These are phyloP conservation scores for Microctonus aethiopoides DNA, from an alignment of 2,888 invertebrate genomes.

Conservation along the genomic window DNA sequence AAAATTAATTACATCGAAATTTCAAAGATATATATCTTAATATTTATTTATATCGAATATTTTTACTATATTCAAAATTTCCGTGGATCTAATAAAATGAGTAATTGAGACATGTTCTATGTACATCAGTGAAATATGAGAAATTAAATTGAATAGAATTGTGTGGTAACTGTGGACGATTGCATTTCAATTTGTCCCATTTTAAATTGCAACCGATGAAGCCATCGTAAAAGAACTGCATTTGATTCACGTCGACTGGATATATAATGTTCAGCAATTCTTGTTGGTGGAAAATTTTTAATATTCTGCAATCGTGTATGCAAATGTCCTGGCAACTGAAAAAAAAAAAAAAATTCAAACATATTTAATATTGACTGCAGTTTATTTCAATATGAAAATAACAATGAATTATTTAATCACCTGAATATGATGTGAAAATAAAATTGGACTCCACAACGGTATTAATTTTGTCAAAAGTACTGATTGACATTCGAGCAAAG, in stretches of 20 bases:
- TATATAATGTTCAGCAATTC: constrained; percentile 66
- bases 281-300: constrained; percentile 81
- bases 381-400: no score
- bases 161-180: constrained; percentile 90
- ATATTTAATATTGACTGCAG: background rate
- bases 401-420: constrained; percentile 68
- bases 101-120: no score
- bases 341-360: constrained; percentile 38
- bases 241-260: constrained; percentile 68
- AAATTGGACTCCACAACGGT: constrained; percentile 95
- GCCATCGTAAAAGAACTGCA: constrained; percentile 79
- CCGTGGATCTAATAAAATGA: no score
- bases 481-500: constrained; percentile 93
- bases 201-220: constrained; percentile 95
- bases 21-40: no score
- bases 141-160: constrained; percentile 82
- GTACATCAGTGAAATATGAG: no score
- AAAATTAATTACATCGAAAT: no score
- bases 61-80: no score
- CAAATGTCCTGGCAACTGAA: constrained; percentile 88
- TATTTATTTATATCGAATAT: no score
- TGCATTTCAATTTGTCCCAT: constrained; percentile 98
- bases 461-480: constrained; percentile 90
- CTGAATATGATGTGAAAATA: constrained; percentile 90
- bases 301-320: constrained; percentile 88